Base-by-base conservation (phyloP, 2,113 vertebrate species). In the Oxygymnocypris stewartii region DNA sequence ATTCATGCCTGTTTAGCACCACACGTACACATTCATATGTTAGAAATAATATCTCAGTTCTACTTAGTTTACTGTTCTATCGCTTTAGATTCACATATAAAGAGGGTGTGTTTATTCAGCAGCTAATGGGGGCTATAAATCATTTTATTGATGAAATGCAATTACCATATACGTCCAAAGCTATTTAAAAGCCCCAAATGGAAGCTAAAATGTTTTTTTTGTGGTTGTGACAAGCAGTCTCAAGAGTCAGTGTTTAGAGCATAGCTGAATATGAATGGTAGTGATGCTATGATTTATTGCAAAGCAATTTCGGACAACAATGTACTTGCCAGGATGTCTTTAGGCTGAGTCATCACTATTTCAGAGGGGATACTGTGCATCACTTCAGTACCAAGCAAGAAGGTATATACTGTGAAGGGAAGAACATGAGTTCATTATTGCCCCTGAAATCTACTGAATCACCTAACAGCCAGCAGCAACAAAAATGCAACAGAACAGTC, bases 71-170 rank as follows among this genome's bases (percentile, higher is more conserved):
- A 84, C 65, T 47, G 49, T 76, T 86, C 82, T 74, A 75, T 57
- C 57, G 54, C 79, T 67, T 87, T 81, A 67, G 61, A 51, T 37
- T 84, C 25, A 75, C 76, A 84, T 61, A 81, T 25, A 81, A 79
- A 85, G 63, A 61, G 44, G 2, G 16, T 73, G 75, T 25, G 61
- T 85, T 88, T 88, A 87, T 85, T 88, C 82, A 85, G 47, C 51
- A 28, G 37, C 75, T 90, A 90, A 90, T 87, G 57, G 82, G 37
- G 44, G 35, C 67, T 44, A 90, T 88, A 90, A 90, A 90, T 90
- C 89, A 90, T 78, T 82, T 82, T 25, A 63, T 73, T 87, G 85
- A 88, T 88, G 79, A 85, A 90, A 90, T 67, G 54, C 87, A 83
- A 88, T 87, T 88, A 86, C 67, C 67, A 69, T 65, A 11, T 28